Conservation (phyloP, 2,113 vertebrate species). For the Lophura nycthemera region DNA sequence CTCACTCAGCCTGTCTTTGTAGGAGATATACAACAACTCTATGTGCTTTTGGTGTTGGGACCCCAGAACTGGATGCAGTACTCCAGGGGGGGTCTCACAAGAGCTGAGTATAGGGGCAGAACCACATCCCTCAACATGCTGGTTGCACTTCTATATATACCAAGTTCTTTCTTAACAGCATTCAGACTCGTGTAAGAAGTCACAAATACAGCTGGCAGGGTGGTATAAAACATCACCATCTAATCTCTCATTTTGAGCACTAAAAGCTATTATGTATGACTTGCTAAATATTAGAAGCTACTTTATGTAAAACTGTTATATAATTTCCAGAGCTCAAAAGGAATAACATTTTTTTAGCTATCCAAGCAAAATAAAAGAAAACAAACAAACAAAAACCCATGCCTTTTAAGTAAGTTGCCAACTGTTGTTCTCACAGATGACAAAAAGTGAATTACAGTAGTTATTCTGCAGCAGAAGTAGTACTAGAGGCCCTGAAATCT, state of each 20-base stretch:
- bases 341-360: background rate
- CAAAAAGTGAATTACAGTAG: background rate
- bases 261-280: background rate
- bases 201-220: background rate
- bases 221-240: background rate
- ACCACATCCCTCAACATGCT: no score
- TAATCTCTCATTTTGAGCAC: background rate
- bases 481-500: background rate
- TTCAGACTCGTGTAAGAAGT: background rate
- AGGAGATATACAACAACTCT: no score
- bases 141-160: background rate
- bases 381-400: rapidly evolving
- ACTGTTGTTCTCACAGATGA: background rate
- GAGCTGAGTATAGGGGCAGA: no score
- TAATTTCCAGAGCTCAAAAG: background rate
- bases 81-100: no score
- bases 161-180: background rate
- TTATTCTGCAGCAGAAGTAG: background rate
- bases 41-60: no score
- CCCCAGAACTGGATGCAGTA: no score
- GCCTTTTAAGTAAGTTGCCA: background rate
- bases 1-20: no score
- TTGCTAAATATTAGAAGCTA: background rate
- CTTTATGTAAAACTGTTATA: background rate
- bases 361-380: background rate